A percentile compares a stretch with the other conserved stretches of the same genome.
phyloP scores from a whole-genome alignment of 1,140 invertebrate species.

The Octopus bimaculoides region DNA sequence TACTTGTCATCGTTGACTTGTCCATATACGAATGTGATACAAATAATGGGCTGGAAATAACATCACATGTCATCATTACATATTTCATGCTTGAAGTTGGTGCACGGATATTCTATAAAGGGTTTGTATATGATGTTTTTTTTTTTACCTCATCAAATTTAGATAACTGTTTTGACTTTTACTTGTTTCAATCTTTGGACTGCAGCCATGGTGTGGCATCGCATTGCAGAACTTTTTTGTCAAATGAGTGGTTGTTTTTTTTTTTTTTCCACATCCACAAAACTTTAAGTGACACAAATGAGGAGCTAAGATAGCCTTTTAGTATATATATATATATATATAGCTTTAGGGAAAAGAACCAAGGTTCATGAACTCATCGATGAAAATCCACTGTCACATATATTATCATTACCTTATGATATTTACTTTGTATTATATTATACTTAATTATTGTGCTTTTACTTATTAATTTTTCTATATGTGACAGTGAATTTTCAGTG shows the following conservation, averaged over 20 bases:
- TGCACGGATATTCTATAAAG: constrained; percentile 53
- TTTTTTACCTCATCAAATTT: background rate
- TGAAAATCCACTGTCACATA: too few relatives aligned
- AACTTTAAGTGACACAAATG: too few relatives aligned
- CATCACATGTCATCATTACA: constrained; percentile 53
- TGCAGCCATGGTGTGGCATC: background rate
- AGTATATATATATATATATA: too few relatives aligned
- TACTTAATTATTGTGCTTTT: too few relatives aligned
- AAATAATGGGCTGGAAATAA: constrained; percentile 37
- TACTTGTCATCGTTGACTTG: constrained; percentile 55
- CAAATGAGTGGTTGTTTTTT: background rate
- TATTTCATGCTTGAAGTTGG: constrained; percentile 57
- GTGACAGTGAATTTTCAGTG: too few relatives aligned
- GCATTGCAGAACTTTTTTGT: background rate
- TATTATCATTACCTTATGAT: too few relatives aligned
- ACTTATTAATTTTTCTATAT: too few relatives aligned
- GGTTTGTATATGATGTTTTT: constrained; percentile 39
- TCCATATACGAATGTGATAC: constrained; percentile 33
- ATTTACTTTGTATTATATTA: too few relatives aligned
- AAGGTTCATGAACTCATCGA: too few relatives aligned
- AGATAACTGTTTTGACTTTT: background rate
- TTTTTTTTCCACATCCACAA: background rate
- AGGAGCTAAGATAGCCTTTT: too few relatives aligned
- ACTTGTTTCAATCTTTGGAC: background rate
- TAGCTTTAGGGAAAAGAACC: too few relatives aligned